Evolutionary conservation across 1,140 invertebrate species (phyloP), one percentile per base, ranked within the genome.

Genomic region (Panulirus ornatus): DNA sequence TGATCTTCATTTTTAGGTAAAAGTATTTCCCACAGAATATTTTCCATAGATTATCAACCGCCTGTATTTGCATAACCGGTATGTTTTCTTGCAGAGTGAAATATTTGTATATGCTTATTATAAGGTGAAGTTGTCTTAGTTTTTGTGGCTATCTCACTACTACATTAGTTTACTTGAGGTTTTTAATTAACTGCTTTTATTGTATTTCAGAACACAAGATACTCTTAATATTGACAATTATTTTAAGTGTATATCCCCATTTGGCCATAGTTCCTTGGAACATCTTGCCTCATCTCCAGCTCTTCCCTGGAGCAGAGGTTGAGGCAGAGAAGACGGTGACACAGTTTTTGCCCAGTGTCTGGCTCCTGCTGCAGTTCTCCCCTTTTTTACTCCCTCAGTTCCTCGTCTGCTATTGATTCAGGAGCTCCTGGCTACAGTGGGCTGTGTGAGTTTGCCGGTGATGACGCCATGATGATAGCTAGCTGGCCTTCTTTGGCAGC

Each of bases 401-500:
- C 85, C 85, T 87, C 85, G 85, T 87, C 85, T 87, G 85, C 85
- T 87, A 87, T 87, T 87, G 85, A 87, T 87, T 87, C 85, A 87
- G 85, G 85, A 78, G 73, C 85, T 66, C 85, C 51, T 51, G 40
- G 85, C 85, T 78, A 63, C 51, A 87, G 85, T 78, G 75, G 73
- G 71, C 51, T 54, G 75, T 30, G 75, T 78, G 75, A 63, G 85
- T 73, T 87, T 27, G 54, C 51, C 38, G 70, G 36, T 76, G 54
- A 78, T 87, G 85, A 51, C 58, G 51, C 51, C 27, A 58, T 38
- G 47, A 36, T 58, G 54, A n/a, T n/a, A n/a, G n/a, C n/a, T n/a
- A n/a, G 54, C 58, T 66, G 58, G 27, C 30, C 58, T 30, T 22
- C 58, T 0, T 66, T 66, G 58, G 27, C 22, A 16, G n/a, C 19